Evolutionary conservation across 2,888 invertebrate genomes (phyloP).

Genomic region (Mythimna vitellina): DNA sequence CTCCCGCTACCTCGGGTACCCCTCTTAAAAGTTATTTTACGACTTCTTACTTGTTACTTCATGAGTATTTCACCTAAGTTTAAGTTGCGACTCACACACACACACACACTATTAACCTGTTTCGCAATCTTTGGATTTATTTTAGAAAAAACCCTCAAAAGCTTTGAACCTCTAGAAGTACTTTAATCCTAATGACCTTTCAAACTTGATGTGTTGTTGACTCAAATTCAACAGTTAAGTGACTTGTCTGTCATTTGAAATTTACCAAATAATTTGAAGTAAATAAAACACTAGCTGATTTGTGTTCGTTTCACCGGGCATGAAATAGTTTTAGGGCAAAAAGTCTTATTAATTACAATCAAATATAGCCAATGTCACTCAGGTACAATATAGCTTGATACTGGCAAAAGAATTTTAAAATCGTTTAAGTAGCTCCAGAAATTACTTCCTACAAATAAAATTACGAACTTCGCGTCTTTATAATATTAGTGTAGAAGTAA

Average conservation of each 20-base stretch:
- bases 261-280: not conserved
- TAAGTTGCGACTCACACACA: not conserved
- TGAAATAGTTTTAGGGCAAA: too few species aligned
- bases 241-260: not conserved
- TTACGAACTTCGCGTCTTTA: too few species aligned
- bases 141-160: not conserved
- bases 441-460: too few species aligned
- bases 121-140: not conserved
- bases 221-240: not conserved
- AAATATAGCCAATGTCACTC: too few species aligned
- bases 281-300: too few species aligned
- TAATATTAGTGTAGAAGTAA: too few species aligned
- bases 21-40: not conserved
- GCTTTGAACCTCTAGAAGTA: not conserved
- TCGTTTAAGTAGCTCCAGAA: too few species aligned
- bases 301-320: too few species aligned
- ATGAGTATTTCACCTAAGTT: not conserved
- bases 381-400: too few species aligned
- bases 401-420: too few species aligned
- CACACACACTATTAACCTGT: not conserved
- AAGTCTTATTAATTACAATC: too few species aligned
- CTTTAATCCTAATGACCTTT: not conserved
- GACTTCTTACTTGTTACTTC: conserved; percentile 6
- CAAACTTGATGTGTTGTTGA: not conserved
- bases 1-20: not conserved